These are phyloP conservation scores for Thumatha senex DNA, from an alignment of 2,888 invertebrate genomes.

Conservation along the genomic window DNA sequence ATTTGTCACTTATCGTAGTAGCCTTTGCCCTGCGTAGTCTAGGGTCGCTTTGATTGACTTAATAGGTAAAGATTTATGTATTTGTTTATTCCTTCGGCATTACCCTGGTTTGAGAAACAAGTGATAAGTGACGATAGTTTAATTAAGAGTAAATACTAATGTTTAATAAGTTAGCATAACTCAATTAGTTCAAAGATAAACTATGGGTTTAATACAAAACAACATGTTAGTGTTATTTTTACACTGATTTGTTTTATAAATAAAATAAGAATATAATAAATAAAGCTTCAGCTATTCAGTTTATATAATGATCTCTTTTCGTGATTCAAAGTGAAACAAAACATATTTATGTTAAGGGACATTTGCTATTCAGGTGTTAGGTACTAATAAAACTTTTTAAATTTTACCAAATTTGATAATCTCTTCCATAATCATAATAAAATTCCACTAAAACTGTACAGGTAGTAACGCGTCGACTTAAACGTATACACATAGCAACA, in stretches of 20 bases:
- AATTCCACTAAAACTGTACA: background rate
- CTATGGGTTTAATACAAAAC: slow-evolving; percentile 5
- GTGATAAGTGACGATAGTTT: slow-evolving; percentile 15
- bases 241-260: background rate
- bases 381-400: too few species aligned
- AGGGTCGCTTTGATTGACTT: slow-evolving; percentile 16
- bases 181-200: slow-evolving; percentile 7
- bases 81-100: slow-evolving; percentile 15
- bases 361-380: too few species aligned
- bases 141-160: slow-evolving; percentile 21
- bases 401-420: too few species aligned
- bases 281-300: too few species aligned
- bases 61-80: slow-evolving; percentile 12
- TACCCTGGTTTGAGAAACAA: slow-evolving; percentile 15
- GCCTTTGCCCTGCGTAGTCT: slow-evolving; percentile 19
- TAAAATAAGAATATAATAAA: background rate
- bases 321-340: too few species aligned
- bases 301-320: too few species aligned
- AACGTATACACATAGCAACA: too few species aligned
- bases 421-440: too few species aligned
- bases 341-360: too few species aligned
- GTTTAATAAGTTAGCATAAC: background rate
- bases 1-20: slow-evolving; percentile 21
- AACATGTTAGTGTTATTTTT: background rate
- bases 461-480: background rate